Conservation (phyloP, 2,113 vertebrate species). For the Melozone crissalis region DNA sequence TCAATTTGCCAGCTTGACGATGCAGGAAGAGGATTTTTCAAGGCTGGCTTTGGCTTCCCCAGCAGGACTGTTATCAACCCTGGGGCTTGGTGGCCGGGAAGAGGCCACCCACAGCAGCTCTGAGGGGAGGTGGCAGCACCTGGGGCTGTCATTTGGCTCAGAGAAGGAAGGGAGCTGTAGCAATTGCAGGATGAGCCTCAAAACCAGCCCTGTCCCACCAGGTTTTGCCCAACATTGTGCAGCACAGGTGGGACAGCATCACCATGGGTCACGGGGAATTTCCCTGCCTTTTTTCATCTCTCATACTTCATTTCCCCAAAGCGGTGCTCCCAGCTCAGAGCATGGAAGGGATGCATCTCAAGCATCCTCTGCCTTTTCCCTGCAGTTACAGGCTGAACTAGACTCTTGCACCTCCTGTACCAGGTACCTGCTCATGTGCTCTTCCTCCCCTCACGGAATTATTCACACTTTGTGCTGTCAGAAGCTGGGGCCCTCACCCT, state of each 20-base stretch:
- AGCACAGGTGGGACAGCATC: background rate
- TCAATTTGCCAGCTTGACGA: conserved; percentile 14
- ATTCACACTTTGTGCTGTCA: background rate
- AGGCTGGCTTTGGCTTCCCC: background rate
- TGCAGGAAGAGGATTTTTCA: conserved; percentile 9
- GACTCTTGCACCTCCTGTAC: background rate
- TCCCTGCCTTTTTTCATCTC: background rate
- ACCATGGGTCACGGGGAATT: background rate
- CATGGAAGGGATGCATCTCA: background rate
- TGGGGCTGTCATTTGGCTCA: background rate
- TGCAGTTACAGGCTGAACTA: background rate
- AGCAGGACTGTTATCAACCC: background rate
- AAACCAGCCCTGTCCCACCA: background rate
- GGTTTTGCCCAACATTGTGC: background rate
- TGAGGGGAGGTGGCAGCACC: background rate
- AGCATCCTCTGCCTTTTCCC: background rate
- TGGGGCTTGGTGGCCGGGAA: background rate
- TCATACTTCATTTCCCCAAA: background rate
- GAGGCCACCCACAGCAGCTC: background rate
- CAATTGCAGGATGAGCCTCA: background rate
- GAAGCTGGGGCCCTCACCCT: background rate
- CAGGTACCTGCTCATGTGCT: background rate
- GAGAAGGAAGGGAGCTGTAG: background rate
- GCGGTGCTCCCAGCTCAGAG: background rate
- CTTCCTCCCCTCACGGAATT: background rate